A percentile compares a stretch with the other conserved stretches of the same genome.
These are phyloP conservation scores for Gnathonemus echidnorhynchus DNA, from an alignment of 2,113 vertebrate species.

Conservation along the genomic window DNA sequence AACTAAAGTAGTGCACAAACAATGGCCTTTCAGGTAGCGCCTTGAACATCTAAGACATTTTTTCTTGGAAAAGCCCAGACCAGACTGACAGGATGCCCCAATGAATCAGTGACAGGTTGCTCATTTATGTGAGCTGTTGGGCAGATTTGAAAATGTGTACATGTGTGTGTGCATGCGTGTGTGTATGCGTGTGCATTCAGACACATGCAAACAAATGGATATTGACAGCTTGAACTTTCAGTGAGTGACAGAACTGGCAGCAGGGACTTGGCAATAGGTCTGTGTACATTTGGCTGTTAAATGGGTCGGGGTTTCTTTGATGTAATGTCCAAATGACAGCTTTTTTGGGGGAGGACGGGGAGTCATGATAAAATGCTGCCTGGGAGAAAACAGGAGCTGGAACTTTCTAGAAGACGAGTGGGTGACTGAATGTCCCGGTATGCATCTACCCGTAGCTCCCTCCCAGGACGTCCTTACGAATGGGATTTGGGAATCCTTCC, in stretches of 20 bases:
- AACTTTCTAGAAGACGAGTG: not conserved
- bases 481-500: not conserved
- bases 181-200: not conserved
- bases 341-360: not conserved
- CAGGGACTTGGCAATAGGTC: not conserved
- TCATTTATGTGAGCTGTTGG: not conserved
- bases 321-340: not conserved
- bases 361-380: not conserved
- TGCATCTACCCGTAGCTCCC: not conserved
- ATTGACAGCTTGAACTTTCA: not conserved
- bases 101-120: not conserved
- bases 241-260: not conserved
- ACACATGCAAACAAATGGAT: not conserved
- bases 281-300: not conserved
- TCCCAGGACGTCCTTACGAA: not conserved
- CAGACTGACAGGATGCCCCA: not conserved
- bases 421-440: not conserved
- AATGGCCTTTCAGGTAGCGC: not conserved
- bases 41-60: not conserved
- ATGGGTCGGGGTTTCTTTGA: not conserved
- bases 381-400: not conserved
- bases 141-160: not conserved
- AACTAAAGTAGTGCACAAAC: not conserved
- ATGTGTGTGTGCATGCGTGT: not conserved
- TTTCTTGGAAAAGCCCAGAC: slow-evolving; percentile 2